Conservation (phyloP, 2,113 vertebrate species). For the Rhinoderma darwinii region DNA sequence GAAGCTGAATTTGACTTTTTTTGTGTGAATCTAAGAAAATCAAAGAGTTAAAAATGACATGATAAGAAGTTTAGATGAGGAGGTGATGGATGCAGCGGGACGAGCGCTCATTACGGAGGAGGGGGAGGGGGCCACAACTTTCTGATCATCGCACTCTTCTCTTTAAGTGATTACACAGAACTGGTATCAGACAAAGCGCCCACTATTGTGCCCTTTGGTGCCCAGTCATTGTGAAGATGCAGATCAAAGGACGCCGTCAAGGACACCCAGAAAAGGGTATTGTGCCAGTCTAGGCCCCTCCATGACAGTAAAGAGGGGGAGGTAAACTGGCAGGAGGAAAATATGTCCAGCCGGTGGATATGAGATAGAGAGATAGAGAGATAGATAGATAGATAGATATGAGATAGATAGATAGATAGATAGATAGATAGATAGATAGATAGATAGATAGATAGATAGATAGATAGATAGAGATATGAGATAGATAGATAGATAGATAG, state of each 20-base stretch:
- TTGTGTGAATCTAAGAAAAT: conserved; percentile 3
- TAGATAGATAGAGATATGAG: conserved; percentile 24
- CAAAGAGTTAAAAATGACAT: conserved; percentile 34
- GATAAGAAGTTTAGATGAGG: conserved; percentile 14
- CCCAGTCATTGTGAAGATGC: background rate
- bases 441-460: background rate
- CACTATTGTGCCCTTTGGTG: background rate
- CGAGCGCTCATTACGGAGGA: conserved; percentile 31
- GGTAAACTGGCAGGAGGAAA: too few species aligned
- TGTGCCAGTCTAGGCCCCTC: too few species aligned
- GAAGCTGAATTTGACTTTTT: conserved; percentile 3
- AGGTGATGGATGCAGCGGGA: background rate
- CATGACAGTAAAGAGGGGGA: background rate
- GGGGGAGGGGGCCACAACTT: background rate
- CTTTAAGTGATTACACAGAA: conserved; percentile 23
- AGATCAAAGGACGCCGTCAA: background rate
- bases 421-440: too few species aligned
- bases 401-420: too few species aligned
- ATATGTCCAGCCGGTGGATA: background rate
- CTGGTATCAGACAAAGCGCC: background rate
- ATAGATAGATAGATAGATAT: too few species aligned
- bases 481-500: conserved; percentile 19
- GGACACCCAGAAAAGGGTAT: too few species aligned
- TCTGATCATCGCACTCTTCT: background rate
- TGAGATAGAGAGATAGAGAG: too few species aligned